Percentiles rank a stretch among this genome's conserved stretches.
phyloP scores from a whole-genome alignment of 2,797 vertebrate genomes.

The Phoeniculus purpureus region DNA sequence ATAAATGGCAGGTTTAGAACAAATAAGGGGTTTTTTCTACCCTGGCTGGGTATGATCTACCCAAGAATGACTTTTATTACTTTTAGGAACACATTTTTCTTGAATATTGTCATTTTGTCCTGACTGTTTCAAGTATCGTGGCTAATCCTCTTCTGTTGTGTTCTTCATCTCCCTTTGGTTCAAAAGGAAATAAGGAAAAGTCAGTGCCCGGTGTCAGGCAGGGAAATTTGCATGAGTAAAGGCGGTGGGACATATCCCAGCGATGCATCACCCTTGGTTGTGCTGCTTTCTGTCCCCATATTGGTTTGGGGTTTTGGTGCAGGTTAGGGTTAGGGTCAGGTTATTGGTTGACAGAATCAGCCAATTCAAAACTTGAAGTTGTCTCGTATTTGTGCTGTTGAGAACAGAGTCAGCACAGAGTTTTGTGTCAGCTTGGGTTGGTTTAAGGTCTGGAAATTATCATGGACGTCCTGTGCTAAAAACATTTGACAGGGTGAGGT shows the following conservation, averaged over 20 bases:
- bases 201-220: background rate
- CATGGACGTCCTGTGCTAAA: background rate
- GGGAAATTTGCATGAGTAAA: background rate
- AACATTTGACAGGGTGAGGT: background rate
- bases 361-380: rapidly evolving
- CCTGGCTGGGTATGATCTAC: background rate
- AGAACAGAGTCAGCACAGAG: background rate
- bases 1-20: background rate
- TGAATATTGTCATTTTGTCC: background rate
- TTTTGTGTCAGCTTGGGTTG: background rate
- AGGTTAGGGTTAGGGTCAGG: too few relatives aligned
- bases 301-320: background rate
- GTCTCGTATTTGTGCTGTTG: background rate
- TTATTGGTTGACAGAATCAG: background rate
- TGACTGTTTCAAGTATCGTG: background rate
- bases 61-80: rapidly evolving
- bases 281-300: background rate
- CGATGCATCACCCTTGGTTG: background rate
- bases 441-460: background rate
- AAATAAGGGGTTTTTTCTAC: background rate
- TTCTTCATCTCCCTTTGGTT: background rate
- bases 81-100: background rate
- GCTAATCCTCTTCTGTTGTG: background rate
- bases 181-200: background rate
- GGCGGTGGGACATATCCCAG: background rate